Evolutionary conservation across 2,113 vertebrate genomes (phyloP).

Genomic region (Platysternon megacephalum): DNA sequence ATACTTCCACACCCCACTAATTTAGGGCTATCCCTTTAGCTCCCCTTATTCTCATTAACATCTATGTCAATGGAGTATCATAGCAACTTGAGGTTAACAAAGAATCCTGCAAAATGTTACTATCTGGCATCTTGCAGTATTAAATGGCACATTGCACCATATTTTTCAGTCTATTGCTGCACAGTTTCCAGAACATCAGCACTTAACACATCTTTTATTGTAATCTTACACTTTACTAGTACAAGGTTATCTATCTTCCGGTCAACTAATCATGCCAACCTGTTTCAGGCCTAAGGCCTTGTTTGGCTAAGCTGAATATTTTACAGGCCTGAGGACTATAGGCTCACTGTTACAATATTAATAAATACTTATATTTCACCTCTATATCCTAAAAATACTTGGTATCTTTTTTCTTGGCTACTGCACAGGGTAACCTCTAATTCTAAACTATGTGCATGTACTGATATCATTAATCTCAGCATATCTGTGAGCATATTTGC

Average conservation of each 20-base stretch:
- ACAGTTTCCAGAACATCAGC: not conserved
- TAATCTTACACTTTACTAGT: not conserved
- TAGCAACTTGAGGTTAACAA: not conserved
- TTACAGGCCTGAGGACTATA: not conserved
- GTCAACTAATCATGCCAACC: not conserved
- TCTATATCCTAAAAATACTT: not conserved
- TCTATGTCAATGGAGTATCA: not conserved
- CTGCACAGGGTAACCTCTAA: not conserved
- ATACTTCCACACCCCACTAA: not conserved
- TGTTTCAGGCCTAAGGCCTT: not conserved
- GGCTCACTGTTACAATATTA: not conserved
- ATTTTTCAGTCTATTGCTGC: not conserved
- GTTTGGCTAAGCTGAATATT: not conserved
- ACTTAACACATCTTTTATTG: not conserved
- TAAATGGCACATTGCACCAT: not conserved
- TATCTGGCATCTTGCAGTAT: not conserved
- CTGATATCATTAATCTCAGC: not conserved
- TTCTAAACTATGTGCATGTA: rapidly evolving
- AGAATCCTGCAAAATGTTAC: not conserved
- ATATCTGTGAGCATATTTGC: not conserved
- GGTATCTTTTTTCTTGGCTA: not conserved
- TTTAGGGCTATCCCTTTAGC: not conserved
- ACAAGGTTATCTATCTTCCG: not conserved
- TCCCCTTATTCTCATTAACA: not conserved
- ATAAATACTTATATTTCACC: not conserved